Evolutionary conservation across 2,888 invertebrate genomes (phyloP), one percentile per base, ranked within the genome.

Genomic region (Lithophane leautieri): DNA sequence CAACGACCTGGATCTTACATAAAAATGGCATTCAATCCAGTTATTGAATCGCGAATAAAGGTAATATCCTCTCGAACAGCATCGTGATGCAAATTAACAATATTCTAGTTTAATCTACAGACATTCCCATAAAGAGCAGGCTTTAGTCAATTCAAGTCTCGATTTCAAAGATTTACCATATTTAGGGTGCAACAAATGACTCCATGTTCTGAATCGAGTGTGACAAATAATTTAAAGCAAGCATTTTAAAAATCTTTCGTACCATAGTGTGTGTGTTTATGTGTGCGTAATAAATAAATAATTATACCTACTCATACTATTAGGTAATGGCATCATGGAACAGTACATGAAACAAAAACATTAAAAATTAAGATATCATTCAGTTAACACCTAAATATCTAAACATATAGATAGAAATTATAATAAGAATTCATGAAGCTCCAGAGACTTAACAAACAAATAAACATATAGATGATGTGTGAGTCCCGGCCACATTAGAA

Each of bases 341-440:
- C 91, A 91, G 95, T 96, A 96, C 95, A 96, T 96, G 96, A 95
- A 96, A 96, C 96, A 96, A 95, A 95, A 91, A 94, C 90, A 93
- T 81, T 81, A 85, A 81, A 91, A 90, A 90, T 90, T 91, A 89
- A 90, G 88, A 85, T 89, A 87, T 86, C 82, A 89, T 71, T 86
- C 81, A 85, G 63, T 80, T 73, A 82, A 85, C 83, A 87, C 81
- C 82, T 77, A 82, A 80, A 84, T 84, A 83, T 80, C 74, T 80
- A 79, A 82, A 84, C 86, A 82, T 68, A 76, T 73, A 75, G 50
- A 80, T 58, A 71, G 28, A 84, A 82, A 82, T 28, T 70, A 70
- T 69, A 70, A 73, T 78, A 84, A 82, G 74, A 80, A 80, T 79
- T 84, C 58, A 62, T 70, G 69, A 86, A 80, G 61, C 73, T 82